phyloP scores from a whole-genome alignment of 2,888 invertebrate genomes.

The Luperina nickerlii region DNA sequence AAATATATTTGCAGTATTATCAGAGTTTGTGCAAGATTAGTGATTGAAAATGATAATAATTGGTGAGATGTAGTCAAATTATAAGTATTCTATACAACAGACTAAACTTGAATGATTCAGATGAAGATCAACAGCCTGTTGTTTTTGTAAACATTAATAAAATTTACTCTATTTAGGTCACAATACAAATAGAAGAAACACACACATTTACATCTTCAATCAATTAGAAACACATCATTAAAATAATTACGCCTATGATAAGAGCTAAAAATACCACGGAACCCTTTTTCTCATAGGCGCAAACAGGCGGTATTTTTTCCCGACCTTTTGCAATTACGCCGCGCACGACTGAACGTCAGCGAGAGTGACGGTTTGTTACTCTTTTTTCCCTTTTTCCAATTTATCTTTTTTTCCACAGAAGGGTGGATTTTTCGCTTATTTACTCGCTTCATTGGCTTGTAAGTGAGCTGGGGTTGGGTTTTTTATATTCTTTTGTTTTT shows the following conservation, averaged over 20 bases:
- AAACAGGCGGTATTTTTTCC: conserved; percentile 76
- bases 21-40: background rate
- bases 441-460: conserved; percentile 90
- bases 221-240: conserved; percentile 16
- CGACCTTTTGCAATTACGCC: conserved; percentile 85
- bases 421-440: conserved; percentile 89
- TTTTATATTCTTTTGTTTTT: conserved; percentile 78
- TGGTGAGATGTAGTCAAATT: background rate
- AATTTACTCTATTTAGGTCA: background rate
- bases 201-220: background rate
- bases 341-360: conserved; percentile 83
- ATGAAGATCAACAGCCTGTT: background rate
- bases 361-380: conserved; percentile 82
- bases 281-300: conserved; percentile 66
- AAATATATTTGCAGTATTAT: background rate
- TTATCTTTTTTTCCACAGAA: conserved; percentile 88
- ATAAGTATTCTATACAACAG: background rate
- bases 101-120: background rate
- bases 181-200: background rate
- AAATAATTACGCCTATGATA: conserved; percentile 22
- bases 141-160: background rate
- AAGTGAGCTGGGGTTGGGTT: conserved; percentile 86
- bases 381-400: conserved; percentile 80
- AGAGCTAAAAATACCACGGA: conserved; percentile 68
- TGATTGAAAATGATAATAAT: background rate